Evolutionary conservation across 2,113 vertebrate species (phyloP), one percentile per base, ranked within the genome.

Genomic region (Cheilinus undulatus): DNA sequence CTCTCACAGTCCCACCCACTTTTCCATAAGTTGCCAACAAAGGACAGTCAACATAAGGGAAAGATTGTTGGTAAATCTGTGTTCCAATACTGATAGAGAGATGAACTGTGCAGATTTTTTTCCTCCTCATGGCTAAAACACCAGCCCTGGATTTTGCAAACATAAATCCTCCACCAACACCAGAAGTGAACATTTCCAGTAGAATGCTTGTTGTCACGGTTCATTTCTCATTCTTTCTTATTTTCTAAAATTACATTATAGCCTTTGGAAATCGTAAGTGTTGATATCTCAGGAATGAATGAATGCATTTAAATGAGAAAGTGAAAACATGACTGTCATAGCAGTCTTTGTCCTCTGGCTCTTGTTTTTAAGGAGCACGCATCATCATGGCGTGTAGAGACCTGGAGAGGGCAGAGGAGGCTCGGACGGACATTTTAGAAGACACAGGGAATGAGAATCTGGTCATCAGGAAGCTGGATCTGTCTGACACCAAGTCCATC

Each of bases 331-430:
- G 17, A 40, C 3, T 15, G 15, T 23, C 9, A 11, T 26, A 38
- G 7, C 38, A 28, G 19, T 9, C 42, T 24, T 8, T 61, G 22
- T 48, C 26, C 32, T 49, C 23, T 28, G 23, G 26, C 9, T 30
- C 4, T 36, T 36, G 24, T 40, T 53, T 68, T 68, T n/a, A n/a
- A 95, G 94, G 94, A 2, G 93, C 93, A 4, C 90, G 86, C 8
- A 88, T 95, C 59, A 76, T 95, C 38, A 92, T 95, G 91, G 93
- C 92, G 1, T 94, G 94, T 77, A 88, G 94, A 66, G 94, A 95
- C 69, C 32, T 92, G 54, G 92, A 93, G 65, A 91, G 91, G 75
- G 94, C 91, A 3, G 91, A 93, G 46, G 91, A 80, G 8, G 91
- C 93, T 4, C 80, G 75, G 45, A 34, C 50, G 0, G 92, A 94